phyloP scores from a whole-genome alignment of 2,113 vertebrate species.

The Paracanthobrama guichenoti region DNA sequence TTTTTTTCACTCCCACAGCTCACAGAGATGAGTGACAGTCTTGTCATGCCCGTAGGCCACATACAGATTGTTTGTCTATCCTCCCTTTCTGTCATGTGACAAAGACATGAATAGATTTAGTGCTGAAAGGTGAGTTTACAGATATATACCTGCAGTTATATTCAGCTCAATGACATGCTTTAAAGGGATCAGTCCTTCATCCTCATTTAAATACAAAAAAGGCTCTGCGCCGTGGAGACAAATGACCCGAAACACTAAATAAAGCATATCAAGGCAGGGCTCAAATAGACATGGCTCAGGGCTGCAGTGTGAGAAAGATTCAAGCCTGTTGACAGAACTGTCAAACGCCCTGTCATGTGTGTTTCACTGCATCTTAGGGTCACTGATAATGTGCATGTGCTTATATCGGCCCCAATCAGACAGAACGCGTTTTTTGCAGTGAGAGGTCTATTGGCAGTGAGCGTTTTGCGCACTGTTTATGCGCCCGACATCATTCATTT shows the following conservation, averaged over 20 bases:
- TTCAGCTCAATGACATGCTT: background rate
- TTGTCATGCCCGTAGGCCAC: background rate
- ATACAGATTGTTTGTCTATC: slow-evolving; percentile 18
- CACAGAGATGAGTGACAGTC: background rate
- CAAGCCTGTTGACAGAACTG: background rate
- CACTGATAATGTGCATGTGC: background rate
- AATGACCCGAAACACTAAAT: slow-evolving; percentile 38
- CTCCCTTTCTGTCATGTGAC: slow-evolving; percentile 39
- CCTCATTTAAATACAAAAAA: slow-evolving; percentile 7
- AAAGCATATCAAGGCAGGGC: slow-evolving; percentile 15
- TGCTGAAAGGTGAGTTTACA: slow-evolving; percentile 28
- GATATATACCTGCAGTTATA: slow-evolving; percentile 9
- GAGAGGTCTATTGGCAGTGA: too few species aligned
- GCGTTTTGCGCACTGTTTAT: too few species aligned
- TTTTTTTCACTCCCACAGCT: slow-evolving; percentile 6
- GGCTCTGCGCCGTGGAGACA: background rate
- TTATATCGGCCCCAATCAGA: background rate
- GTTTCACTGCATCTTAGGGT: background rate
- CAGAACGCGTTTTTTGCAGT: too few species aligned
- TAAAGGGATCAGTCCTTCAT: slow-evolving; percentile 5
- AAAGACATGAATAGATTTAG: slow-evolving; percentile 5
- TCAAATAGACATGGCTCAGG: slow-evolving; percentile 5
- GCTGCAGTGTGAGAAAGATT: background rate
- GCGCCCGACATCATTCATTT: too few species aligned
- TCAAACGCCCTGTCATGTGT: background rate